Conservation (phyloP, 2,113 vertebrate species). For the Leptodactylus fuscus region DNA sequence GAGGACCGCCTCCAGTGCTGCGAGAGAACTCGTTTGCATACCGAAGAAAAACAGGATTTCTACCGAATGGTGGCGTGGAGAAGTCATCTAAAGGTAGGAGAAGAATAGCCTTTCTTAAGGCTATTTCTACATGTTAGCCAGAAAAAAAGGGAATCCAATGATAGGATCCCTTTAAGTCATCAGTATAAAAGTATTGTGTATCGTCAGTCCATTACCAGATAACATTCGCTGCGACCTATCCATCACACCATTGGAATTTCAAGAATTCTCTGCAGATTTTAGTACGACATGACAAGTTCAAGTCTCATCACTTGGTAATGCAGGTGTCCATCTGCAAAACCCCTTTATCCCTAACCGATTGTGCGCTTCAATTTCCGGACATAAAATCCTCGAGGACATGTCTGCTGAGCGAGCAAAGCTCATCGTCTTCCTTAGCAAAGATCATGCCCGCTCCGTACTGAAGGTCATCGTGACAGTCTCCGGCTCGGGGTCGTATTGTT, state of each 20-base stretch:
- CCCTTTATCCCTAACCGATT: not conserved
- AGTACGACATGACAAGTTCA: not conserved
- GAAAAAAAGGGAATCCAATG: no score
- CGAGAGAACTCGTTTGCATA: no score
- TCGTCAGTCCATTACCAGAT: no score
- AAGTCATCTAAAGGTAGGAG: no score
- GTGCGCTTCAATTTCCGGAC: not conserved
- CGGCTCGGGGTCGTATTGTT: not conserved
- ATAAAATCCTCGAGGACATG: not conserved
- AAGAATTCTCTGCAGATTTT: not conserved
- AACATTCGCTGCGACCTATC: not conserved
- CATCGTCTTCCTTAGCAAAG: not conserved
- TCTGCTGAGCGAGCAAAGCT: constrained; percentile 4
- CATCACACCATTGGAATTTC: not conserved
- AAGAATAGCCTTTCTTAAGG: no score
- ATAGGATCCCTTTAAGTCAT: no score
- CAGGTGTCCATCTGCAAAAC: not conserved
- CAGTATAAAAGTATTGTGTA: no score
- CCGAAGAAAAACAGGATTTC: no score
- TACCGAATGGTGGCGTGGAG: no score
- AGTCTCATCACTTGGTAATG: not conserved
- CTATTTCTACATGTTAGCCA: no score
- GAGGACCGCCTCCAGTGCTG: no score
- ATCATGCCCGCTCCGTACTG: not conserved
- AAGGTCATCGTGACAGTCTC: not conserved